Base-by-base conservation (phyloP, 1,140 invertebrate genomes). In the Ostrea edulis region DNA sequence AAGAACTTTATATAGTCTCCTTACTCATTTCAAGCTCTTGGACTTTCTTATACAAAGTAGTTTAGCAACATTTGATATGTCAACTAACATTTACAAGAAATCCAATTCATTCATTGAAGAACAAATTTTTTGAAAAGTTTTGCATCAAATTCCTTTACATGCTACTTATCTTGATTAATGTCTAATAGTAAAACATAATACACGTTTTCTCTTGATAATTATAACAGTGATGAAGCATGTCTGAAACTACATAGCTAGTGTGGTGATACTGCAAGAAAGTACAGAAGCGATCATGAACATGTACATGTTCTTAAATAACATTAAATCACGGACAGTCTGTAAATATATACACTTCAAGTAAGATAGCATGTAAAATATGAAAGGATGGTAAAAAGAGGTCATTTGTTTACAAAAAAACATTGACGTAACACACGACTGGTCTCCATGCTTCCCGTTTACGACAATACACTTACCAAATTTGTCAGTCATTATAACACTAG, bases 331-430 rank as follows among this genome's bases (percentile, higher is more conserved):
- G 14, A 3, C 17, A 35, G 29, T 22, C 8, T 53, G 7, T 53
- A 2, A 51, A 22, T 53, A 52, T 52, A 22, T 14, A 20, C 52
- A 9, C 17, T 7, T 9, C 8, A n/a, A 54, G 82, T 35, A 20
- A 83, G 17, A n/a, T 22, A 83, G 11, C 82, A 22, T 52, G 22
- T 53, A 17, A 53, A 83, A 52, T 52, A 52, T 83, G 17, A 11
- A 53, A 20, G 22, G 53, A 53, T 83, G 51, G 82, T 83, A 83
- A 83, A 83, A 53, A 83, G 82, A 83, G 82, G 82, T 83, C 51
- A 83, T 83, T 83, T 83, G 82, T 83, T 83, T 83, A 83, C 82
- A 53, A 53, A 52, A 77, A 83, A 83, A 83, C 53, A 77, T 35
- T 77, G 68, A 77, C 82, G 44, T 83, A 20, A 54, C 51, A 83